Base-by-base conservation (phyloP, 64 coral and sea anemone genomes). In the Montipora foliosa region DNA sequence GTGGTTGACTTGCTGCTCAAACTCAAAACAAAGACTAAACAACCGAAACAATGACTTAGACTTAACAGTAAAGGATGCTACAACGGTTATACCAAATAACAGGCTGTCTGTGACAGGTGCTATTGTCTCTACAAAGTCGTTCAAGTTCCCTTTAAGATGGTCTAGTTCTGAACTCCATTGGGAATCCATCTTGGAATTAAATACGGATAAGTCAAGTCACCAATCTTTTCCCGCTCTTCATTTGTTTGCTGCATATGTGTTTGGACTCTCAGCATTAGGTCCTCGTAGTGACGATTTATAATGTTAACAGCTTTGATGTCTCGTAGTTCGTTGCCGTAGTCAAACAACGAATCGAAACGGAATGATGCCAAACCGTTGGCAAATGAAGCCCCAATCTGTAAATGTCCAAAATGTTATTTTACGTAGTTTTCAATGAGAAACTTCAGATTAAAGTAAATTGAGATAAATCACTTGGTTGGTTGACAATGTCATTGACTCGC, bases 181-280 rank as follows among this genome's bases (percentile, higher is more conserved):
- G 89, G 64, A 16, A 95, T 10, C 94, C 94, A 95, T 87, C 83
- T 82, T 88, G 94, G 94, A 66, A 88, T 80, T 17, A 95, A 16
- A 52, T 95, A 95, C 3, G 94, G 94, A 72, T 95, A 95, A 10
- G 94, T 68, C n/a, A 95, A 77, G 12, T 95, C 61, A 62, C 83
- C 94, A 0, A 76, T n/a, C 17, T 74, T 44, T n/a, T 92, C 14
- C 45, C 94, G 87, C 6, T 44, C 17, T 24, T 19, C 14, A 47
- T 92, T 95, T 37, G 11, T 59, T 24, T 45, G 15, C 50, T 76
- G 64, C 47, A 95, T 6, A 0, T 45, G 61, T 37, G 94, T 81
- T 55, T 95, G 89, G 50, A 87, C 29, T 14, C 15, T 17, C 3
- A 22, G 49, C 45, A 69, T 78, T 2, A 95, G 47, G 7, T 59